A percentile compares a stretch with the other conserved stretches of the same genome.
Conservation (phyloP, 2,888 invertebrate genomes). For the Onchidella celtica region DNA sequence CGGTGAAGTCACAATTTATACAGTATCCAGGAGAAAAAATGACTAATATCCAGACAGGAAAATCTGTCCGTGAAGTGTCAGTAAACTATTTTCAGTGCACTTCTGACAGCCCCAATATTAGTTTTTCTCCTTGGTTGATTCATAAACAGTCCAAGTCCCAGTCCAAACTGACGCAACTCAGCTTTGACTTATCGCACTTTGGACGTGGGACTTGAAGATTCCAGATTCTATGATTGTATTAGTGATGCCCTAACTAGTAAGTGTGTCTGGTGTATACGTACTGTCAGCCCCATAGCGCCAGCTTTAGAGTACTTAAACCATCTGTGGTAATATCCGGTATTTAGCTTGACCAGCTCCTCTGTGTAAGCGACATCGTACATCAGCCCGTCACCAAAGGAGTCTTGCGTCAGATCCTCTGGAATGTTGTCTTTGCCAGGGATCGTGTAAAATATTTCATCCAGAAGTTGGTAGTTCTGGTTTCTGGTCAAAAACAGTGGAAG, state of each 20-base stretch:
- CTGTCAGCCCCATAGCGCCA: conserved; percentile 41
- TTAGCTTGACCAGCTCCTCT: conserved; percentile 41
- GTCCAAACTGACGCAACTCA: no score
- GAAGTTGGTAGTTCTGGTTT: neutral
- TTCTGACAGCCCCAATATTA: no score
- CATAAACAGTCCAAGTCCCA: no score
- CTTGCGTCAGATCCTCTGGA: neutral
- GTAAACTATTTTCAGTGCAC: no score
- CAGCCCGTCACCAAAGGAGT: neutral
- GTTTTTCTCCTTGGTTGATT: no score
- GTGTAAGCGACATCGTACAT: neutral
- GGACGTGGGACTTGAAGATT: neutral
- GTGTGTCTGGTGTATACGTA: conserved; percentile 7
- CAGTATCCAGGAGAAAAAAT: no score
- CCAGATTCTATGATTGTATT: no score
- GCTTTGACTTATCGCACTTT: no score
- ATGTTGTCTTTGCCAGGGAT: conserved; percentile 39
- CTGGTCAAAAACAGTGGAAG: conserved; percentile 1
- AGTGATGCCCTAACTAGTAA: no score
- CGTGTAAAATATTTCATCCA: conserved; percentile 39
- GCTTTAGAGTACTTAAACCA: conserved; percentile 51
- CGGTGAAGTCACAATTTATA: no score
- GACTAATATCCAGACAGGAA: no score
- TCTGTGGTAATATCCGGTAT: conserved; percentile 65
- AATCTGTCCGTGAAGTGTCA: no score